These are phyloP conservation scores for Epistrophe grossulariae DNA, from an alignment of 2,888 invertebrate species.

Conservation along the genomic window DNA sequence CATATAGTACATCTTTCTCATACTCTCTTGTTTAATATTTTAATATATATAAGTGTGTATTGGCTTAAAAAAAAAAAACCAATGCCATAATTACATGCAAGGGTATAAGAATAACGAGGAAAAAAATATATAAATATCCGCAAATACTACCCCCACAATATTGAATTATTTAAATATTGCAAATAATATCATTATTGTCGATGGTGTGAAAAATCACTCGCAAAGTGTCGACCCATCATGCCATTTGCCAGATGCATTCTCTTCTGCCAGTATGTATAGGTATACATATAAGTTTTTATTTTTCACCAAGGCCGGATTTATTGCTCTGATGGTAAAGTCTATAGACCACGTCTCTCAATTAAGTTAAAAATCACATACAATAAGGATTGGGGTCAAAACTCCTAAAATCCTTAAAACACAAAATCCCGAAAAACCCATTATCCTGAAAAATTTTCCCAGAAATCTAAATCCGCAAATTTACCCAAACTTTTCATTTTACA, in stretches of 20 bases:
- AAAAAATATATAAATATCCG: constrained; percentile 74
- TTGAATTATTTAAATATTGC: constrained; percentile 81
- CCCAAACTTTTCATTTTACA: too few relatives aligned
- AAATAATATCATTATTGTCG: constrained; percentile 79
- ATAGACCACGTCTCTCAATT: too few relatives aligned
- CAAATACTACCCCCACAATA: constrained; percentile 75
- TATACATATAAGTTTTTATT: constrained; percentile 3
- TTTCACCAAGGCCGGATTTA: neutral
- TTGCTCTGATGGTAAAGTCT: neutral
- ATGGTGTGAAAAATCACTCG: constrained; percentile 77
- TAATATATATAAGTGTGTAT: neutral
- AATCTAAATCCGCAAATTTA: too few relatives aligned
- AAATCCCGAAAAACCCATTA: too few relatives aligned
- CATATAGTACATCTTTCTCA: constrained; percentile 25
- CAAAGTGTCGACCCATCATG: constrained; percentile 73
- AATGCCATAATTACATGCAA: constrained; percentile 68
- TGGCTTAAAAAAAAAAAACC: constrained; percentile 18
- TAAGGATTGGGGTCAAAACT: too few relatives aligned
- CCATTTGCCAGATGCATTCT: constrained; percentile 65
- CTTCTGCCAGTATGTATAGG: neutral
- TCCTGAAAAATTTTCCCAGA: too few relatives aligned
- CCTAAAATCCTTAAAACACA: too few relatives aligned
- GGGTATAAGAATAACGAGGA: constrained; percentile 69
- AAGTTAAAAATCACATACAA: too few relatives aligned
- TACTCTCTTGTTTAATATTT: neutral